Evolutionary conservation across 2,113 vertebrate genomes (phyloP).

Genomic region (Oxyruncus cristatus): DNA sequence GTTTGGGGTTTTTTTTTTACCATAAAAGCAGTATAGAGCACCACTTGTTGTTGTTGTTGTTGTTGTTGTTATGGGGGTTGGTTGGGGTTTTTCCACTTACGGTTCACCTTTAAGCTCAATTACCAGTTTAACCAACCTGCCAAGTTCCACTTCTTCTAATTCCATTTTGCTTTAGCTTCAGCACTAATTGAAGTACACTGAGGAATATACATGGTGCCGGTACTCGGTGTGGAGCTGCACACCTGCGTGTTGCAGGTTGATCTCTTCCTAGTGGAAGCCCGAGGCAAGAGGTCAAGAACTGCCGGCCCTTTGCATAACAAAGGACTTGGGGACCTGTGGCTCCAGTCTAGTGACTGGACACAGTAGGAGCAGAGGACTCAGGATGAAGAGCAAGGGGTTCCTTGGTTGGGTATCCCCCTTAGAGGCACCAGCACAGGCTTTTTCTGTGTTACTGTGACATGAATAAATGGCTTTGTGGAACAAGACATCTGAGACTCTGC

Average conservation of each 20-base stretch:
- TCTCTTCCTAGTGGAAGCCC: fast-evolving
- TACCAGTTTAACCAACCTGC: not conserved
- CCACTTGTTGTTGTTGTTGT: not conserved
- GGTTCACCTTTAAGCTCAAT: constrained; percentile 15
- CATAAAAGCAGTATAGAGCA: not conserved
- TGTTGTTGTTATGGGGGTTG: not conserved
- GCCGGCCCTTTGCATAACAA: not conserved
- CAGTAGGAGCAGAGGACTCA: not conserved
- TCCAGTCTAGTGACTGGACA: not conserved
- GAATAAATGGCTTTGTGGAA: not conserved
- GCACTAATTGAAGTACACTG: not conserved
- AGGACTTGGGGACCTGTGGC: not conserved
- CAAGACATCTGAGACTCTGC: not conserved
- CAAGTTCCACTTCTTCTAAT: constrained; percentile 5
- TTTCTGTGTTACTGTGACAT: not conserved
- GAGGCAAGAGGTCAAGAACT: not conserved
- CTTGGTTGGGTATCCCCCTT: too few relatives aligned
- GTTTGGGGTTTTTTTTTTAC: too few relatives aligned
- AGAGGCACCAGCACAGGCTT: fast-evolving
- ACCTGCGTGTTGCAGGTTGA: not conserved
- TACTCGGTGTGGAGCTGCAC: fast-evolving
- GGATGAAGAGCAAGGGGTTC: not conserved
- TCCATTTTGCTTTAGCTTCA: constrained; percentile 1
- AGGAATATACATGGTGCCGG: not conserved
- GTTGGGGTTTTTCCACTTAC: fast-evolving